Percentiles rank a stretch among this genome's conserved stretches.
These are phyloP conservation scores for Hemichromis elongatus DNA, from an alignment of 2,113 vertebrate species.

Conservation along the genomic window DNA sequence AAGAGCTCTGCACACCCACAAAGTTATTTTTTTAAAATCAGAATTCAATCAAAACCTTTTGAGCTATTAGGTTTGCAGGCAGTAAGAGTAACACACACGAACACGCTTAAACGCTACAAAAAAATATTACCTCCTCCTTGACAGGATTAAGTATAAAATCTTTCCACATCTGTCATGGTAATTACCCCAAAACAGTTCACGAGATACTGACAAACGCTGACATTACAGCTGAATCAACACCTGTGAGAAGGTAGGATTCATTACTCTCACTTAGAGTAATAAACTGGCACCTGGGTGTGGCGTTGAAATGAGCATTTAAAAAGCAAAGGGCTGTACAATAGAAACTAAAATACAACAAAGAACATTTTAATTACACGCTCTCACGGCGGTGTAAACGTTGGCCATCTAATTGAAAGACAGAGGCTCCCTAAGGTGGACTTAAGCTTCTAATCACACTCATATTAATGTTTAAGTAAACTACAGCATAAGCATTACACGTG, in stretches of 20 bases:
- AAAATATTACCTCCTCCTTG: not conserved
- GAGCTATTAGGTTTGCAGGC: too few species aligned
- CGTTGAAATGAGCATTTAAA: not conserved
- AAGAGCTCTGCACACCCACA: not conserved
- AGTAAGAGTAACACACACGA: not conserved
- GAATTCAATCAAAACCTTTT: not conserved
- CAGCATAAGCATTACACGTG: not conserved
- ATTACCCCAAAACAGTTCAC: not conserved
- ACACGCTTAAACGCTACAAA: fast-evolving
- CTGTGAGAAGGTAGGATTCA: not conserved
- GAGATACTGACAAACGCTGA: not conserved
- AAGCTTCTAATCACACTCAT: not conserved
- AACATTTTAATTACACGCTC: not conserved
- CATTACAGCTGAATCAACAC: not conserved
- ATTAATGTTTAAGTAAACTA: not conserved
- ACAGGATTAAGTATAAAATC: not conserved
- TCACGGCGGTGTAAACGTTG: not conserved
- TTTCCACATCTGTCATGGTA: not conserved
- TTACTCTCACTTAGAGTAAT: not conserved
- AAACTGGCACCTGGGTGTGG: not conserved
- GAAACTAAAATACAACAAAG: not conserved
- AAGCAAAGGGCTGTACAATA: not conserved
- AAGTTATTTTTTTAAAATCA: not conserved
- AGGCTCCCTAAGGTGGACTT: not conserved
- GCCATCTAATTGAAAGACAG: not conserved